Percentiles rank a stretch among this genome's conserved stretches.
phyloP scores from a whole-genome alignment of 1,140 invertebrate genomes.

The Cyphomyrmex costatus region DNA sequence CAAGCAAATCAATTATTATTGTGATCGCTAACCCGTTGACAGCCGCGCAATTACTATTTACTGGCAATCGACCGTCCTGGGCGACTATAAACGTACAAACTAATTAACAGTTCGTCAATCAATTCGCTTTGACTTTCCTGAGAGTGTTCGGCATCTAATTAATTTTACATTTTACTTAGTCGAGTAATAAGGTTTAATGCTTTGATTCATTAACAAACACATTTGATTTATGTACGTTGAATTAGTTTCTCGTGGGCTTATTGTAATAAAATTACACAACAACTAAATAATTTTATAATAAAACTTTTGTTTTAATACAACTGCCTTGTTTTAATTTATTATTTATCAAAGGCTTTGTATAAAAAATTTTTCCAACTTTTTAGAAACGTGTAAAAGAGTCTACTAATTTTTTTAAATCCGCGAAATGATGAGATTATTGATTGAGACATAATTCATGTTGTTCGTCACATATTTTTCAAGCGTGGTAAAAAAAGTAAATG shows the following conservation, averaged over 20 bases:
- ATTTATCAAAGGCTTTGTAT: not conserved
- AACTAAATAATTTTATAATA: not conserved
- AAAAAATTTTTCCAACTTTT: not conserved
- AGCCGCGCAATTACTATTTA: slow-evolving; percentile 58
- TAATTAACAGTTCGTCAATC: slow-evolving; percentile 49
- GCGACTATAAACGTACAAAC: slow-evolving; percentile 46
- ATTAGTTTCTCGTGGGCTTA: not conserved
- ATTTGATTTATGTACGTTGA: not conserved
- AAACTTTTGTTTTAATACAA: not conserved
- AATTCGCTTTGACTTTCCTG: slow-evolving; percentile 42
- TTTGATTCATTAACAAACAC: not conserved
- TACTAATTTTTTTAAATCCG: not conserved
- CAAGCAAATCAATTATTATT: slow-evolving; percentile 56
- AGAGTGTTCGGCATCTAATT: slow-evolving; percentile 21
- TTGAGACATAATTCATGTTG: not conserved
- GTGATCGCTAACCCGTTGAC: slow-evolving; percentile 26
- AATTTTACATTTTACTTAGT: slow-evolving; percentile 50
- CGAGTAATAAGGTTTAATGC: slow-evolving; percentile 19
- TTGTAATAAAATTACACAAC: not conserved
- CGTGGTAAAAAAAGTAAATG: not conserved
- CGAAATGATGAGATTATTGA: not conserved
- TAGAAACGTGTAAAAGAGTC: not conserved
- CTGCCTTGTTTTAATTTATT: not conserved
- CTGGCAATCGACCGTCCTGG: slow-evolving; percentile 28
- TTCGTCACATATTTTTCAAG: not conserved